These are phyloP conservation scores for Pelosia muscerda DNA, from an alignment of 2,888 invertebrate genomes.

Conservation along the genomic window DNA sequence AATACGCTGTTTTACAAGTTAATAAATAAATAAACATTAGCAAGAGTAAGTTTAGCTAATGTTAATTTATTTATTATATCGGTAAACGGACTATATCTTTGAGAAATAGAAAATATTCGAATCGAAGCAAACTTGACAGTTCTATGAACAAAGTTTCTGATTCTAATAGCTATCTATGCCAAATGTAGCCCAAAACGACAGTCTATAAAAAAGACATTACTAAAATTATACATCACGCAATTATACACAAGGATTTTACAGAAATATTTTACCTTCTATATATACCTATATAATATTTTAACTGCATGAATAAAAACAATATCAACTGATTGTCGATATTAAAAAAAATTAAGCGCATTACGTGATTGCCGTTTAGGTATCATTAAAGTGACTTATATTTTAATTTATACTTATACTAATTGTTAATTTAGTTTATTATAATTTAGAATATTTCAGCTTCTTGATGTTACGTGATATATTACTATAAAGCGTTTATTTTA, in stretches of 20 bases:
- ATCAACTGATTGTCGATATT: slow-evolving; percentile 23
- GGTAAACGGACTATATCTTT: too few relatives aligned
- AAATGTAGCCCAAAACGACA: neutral
- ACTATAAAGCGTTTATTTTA: slow-evolving; percentile 78
- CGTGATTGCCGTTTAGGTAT: slow-evolving; percentile 30
- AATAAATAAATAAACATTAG: too few relatives aligned
- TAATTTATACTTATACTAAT: slow-evolving; percentile 39
- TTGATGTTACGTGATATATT: slow-evolving; percentile 68
- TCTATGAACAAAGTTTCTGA: too few relatives aligned
- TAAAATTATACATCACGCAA: neutral
- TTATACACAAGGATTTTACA: neutral
- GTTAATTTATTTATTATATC: too few relatives aligned
- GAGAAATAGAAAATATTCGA: too few relatives aligned
- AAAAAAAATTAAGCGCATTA: slow-evolving; percentile 32
- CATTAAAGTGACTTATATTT: slow-evolving; percentile 38
- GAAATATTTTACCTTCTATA: neutral
- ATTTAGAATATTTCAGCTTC: slow-evolving; percentile 81
- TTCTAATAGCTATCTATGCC: neutral
- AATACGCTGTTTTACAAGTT: neutral
- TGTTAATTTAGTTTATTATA: slow-evolving; percentile 64
- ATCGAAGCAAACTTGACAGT: too few relatives aligned
- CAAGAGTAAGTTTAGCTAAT: too few relatives aligned
- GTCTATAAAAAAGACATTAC: neutral
- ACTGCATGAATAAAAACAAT: slow-evolving; percentile 6
- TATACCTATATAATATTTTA: neutral